phyloP scores from a whole-genome alignment of 2,888 invertebrate species.

The Nyleta sp. region DNA sequence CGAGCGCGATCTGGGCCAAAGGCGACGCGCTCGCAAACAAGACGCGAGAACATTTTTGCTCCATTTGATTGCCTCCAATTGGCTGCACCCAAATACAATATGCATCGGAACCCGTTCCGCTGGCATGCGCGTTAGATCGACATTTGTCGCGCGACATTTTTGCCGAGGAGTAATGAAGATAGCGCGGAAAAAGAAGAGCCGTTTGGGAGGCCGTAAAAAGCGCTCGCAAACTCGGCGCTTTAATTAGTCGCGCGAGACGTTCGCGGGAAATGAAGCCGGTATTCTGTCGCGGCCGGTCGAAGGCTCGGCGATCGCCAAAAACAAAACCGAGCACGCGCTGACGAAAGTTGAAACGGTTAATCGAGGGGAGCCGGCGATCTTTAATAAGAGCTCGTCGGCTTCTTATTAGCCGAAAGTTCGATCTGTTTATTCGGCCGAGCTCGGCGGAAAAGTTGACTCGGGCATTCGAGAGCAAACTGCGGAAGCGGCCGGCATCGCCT shows the following conservation, averaged over 20 bases:
- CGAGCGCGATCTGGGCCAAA: constrained; percentile 47
- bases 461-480: constrained; percentile 44
- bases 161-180: constrained; percentile 19
- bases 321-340: neutral
- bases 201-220: constrained; percentile 13
- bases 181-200: constrained; percentile 11
- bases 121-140: constrained; percentile 12
- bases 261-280: constrained; percentile 16
- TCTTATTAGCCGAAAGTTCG: constrained; percentile 39
- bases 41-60: constrained; percentile 35
- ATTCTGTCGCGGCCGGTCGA: too few species aligned
- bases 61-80: constrained; percentile 37
- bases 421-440: constrained; percentile 47
- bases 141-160: constrained; percentile 17
- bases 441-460: constrained; percentile 39
- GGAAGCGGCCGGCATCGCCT: constrained; percentile 36
- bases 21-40: constrained; percentile 21
- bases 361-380: too few species aligned
- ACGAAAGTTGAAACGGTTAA: too few species aligned
- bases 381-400: constrained; percentile 21
- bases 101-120: constrained; percentile 39
- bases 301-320: too few species aligned
- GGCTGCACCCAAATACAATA: constrained; percentile 41
- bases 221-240: constrained; percentile 16
- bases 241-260: constrained; percentile 24